Evolutionary conservation across 92 coral and sea anemone genomes (phyloP).

Genomic region (Parazoanthus darwini): DNA sequence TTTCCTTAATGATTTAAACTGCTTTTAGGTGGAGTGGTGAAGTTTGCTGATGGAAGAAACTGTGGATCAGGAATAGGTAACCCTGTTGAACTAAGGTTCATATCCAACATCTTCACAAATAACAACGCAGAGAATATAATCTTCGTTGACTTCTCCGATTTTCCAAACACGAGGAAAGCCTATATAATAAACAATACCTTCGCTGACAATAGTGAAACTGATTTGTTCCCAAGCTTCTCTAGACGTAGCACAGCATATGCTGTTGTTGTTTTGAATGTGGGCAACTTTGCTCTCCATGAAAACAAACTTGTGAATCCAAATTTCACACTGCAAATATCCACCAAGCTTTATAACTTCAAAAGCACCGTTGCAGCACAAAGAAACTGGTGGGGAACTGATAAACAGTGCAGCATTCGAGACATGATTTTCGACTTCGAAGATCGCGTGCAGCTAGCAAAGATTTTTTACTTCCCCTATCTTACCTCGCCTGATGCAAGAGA

Average conservation of each 20-base stretch:
- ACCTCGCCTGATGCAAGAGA: constrained; percentile 41
- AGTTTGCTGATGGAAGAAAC: constrained; percentile 17
- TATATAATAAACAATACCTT: constrained; percentile 44
- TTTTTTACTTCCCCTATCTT: constrained; percentile 55
- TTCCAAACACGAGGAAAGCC: constrained; percentile 43
- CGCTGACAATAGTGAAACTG: constrained; percentile 40
- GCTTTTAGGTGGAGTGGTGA: constrained; percentile 6
- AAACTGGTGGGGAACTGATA: constrained; percentile 77
- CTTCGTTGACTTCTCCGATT: constrained; percentile 44
- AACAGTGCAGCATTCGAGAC: constrained; percentile 49
- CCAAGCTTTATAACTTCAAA: constrained; percentile 26
- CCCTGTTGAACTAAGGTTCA: constrained; percentile 41
- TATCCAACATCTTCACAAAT: constrained; percentile 41
- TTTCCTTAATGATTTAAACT: background rate
- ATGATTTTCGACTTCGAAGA: constrained; percentile 65
- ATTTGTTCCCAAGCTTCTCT: constrained; percentile 48
- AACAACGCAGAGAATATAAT: constrained; percentile 54
- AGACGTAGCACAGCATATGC: constrained; percentile 46
- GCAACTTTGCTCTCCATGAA: constrained; percentile 48
- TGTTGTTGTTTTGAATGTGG: constrained; percentile 50
- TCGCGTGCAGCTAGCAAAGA: constrained; percentile 53
- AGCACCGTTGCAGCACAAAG: constrained; percentile 46
- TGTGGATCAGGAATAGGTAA: constrained; percentile 5
- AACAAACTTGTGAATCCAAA: constrained; percentile 48
- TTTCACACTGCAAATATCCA: constrained; percentile 38